Base-by-base conservation (phyloP, 2,113 vertebrate species). In the Martes martes region DNA sequence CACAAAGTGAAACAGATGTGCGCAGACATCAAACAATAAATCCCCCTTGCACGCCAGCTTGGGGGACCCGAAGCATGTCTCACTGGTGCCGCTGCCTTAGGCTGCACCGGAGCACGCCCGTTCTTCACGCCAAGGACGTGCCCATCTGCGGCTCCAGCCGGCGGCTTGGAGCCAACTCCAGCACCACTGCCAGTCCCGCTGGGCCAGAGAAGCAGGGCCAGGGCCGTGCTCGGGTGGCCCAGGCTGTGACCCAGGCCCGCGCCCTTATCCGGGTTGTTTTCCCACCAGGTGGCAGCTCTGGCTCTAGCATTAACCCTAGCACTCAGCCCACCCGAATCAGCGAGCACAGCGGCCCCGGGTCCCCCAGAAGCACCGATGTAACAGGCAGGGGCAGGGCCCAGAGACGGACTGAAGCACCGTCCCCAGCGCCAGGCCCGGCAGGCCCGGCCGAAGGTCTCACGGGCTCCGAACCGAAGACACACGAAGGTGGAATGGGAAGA, bases 161-260 rank as follows among this genome's bases (percentile, higher is more conserved):
- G 47, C 10, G 0, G 1, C 28, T 4, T 7, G 19, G 33, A n/a
- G 47, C 65, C 47, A 50, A 52, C n/a, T 9, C 8, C 2, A 9
- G 23, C n/a, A 18, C 79, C 39, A 39, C 3, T 0, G 18, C 9
- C 31, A 8, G 50, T 24, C 79, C 33, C 24, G 24, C 39, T 13
- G 24, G 65, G 65, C 33, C 74, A 76, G 74, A 47, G 24, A 4
- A 67, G 33, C 24, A 45, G 74, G 39, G 33, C 7, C 18, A 0
- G 0, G 0, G 15, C 13, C 36, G 31, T 50, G 2, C 13, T 45
- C 23, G 0, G 1, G 2, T 8, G 9, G 21, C 26, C n/a, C 26
- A 76, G 39, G 42, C 3, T 6, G 14, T 24, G 42, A 28, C 42
- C 28, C 33, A 16, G 26, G 23, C 31, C 11, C 1, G 65, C 6